Conservation (phyloP, 2,797 vertebrate species). For the Typhlichthys subterraneus region DNA sequence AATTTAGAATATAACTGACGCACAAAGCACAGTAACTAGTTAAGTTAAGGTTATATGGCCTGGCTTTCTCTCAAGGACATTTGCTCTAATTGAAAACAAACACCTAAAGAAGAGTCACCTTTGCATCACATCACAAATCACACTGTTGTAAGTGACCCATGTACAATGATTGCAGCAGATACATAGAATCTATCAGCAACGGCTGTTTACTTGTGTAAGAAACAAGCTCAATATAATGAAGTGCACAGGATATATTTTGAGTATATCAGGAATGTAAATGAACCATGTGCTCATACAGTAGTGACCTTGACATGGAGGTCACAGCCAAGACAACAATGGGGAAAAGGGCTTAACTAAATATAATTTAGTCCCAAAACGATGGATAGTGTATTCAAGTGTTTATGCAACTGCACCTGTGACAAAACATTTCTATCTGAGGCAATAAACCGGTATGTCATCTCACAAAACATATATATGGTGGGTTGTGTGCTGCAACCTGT, state of each 20-base stretch:
- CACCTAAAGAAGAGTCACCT: neutral
- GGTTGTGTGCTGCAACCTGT: too few relatives aligned
- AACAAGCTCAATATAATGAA: neutral
- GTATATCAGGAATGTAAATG: conserved; percentile 2
- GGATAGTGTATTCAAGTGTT: too few relatives aligned
- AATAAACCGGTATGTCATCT: too few relatives aligned
- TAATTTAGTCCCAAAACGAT: too few relatives aligned
- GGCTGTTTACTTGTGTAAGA: neutral
- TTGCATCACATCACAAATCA: neutral
- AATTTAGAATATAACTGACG: neutral
- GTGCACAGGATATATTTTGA: neutral
- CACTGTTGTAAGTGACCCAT: too few relatives aligned
- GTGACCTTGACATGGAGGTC: conserved; percentile 6
- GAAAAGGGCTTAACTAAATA: too few relatives aligned
- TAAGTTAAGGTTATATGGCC: conserved; percentile 32
- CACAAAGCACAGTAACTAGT: conserved; percentile 45
- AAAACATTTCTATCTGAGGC: neutral
- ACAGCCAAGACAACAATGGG: conserved; percentile 13
- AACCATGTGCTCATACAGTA: neutral
- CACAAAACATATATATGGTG: too few relatives aligned
- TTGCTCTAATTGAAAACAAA: conserved; percentile 31
- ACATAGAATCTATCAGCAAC: neutral
- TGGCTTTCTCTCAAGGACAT: conserved; percentile 1
- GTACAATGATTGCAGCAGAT: neutral
- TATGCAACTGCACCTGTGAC: neutral